Conservation (phyloP, 2,797 vertebrate species). For the Liparis tanakae region DNA sequence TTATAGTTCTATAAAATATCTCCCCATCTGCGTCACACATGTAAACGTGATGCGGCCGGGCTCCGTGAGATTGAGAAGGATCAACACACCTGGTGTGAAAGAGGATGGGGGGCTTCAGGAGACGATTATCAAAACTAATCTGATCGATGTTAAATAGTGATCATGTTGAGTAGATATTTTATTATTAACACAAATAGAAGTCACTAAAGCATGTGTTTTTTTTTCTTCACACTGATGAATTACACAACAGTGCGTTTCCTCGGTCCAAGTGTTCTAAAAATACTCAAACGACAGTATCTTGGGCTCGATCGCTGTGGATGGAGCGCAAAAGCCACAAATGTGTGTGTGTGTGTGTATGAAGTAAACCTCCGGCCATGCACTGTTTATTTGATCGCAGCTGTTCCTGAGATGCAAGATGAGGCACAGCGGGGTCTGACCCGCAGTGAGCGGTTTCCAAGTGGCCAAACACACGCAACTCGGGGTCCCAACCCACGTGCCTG, state of each 20-base stretch:
- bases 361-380: conserved; percentile 56
- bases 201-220: conserved; percentile 26
- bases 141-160: conserved; percentile 48
- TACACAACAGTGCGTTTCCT: conserved; percentile 7
- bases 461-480: conserved; percentile 62
- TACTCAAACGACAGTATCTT: conserved; percentile 55
- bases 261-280: conserved; percentile 61
- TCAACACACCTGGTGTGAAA: conserved; percentile 22
- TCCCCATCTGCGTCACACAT: conserved; percentile 22
- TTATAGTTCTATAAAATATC: conserved; percentile 5
- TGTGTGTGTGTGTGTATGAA: conserved; percentile 41
- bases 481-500: conserved; percentile 64
- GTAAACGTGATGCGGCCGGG: not conserved
- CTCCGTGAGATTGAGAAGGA: conserved; percentile 13
- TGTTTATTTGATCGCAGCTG: conserved; percentile 80
- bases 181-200: not conserved
- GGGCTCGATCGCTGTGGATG: conserved; percentile 32
- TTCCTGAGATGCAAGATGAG: conserved; percentile 50
- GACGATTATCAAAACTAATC: not conserved
- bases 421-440: conserved; percentile 68
- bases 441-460: conserved; percentile 62
- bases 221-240: conserved; percentile 27
- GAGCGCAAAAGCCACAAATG: conserved; percentile 53
- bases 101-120: not conserved
- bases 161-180: not conserved